Base-by-base conservation (phyloP, 2,797 vertebrate genomes). In the Darevskia mixta region DNA sequence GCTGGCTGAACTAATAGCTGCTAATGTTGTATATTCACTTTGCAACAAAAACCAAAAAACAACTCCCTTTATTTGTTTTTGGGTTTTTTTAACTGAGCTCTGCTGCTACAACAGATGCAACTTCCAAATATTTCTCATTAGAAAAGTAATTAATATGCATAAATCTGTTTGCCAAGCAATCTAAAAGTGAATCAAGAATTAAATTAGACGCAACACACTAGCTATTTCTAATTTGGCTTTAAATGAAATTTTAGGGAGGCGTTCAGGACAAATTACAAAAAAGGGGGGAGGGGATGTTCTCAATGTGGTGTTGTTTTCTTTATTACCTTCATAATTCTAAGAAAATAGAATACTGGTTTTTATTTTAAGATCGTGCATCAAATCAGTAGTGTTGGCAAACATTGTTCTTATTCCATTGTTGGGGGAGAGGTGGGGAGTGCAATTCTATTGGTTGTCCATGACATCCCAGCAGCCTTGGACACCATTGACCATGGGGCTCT, bases 41-140 rank as follows among this genome's bases (percentile, higher is more conserved):
- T 91, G 87, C 66, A 84, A 91, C 41, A 32, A 75, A 18, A 64
- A 64, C 61, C 4, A 73, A 6, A 4, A 85, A 2, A 85, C 8
- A 69, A 8, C 64, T 55, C 49, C 49, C 49, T 55, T 55, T 55
- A 15, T 55, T 55, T 55, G 49, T 55, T 55, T 55, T 55, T 55
- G 13, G 13, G 15, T 43, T 55, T 55, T 55, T 15, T 15, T 15
- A 55, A 55, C 86, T 83, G 49, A 78, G 86, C 45, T 86, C 86
- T 89, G 38, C 72, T 71, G 80, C 25, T 77, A 90, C 93, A 95
- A 88, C 92, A 93, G 94, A 85, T 92, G 94, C 85, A 89, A 86
- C 86, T 84, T 90, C 83, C 90, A 95, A 95, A 90, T 90, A 94
- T 90, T 93, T 93, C 92, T 93, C 90, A 93, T 94, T 91, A 93